Base-by-base conservation (phyloP, 2,888 invertebrate genomes). In the Brenthis hecate region DNA sequence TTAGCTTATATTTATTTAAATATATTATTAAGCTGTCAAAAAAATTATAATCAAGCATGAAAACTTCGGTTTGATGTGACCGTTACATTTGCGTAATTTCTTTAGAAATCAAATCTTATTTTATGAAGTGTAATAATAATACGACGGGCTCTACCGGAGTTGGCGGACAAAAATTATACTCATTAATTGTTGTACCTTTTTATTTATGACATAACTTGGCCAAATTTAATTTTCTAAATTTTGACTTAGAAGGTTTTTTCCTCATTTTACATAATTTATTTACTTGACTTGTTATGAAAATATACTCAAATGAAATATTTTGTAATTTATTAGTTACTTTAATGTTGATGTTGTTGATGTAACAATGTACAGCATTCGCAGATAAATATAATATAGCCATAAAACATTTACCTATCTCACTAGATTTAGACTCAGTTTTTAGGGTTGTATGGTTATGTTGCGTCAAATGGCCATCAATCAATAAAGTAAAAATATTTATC, bases 121-220 rank as follows among this genome's bases (percentile, higher is more conserved):
- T 62, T 32, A 19, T 53, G 36, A 36, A 62, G 36, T 23, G 36
- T 51, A 53, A 62, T 50, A 53, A 62, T 50, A 62, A 62, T 43
- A 53, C 53, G 13, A 32, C 51, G 53, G 43, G 6, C n/a, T 43
- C 36, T 13, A 14, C 36, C 36, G 32, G 53, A 62, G 61, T 32
- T 16, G 3, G 14, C 36, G 51, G 53, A 48, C 50, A 28, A 36
- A 32, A 62, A 19, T 53, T 62, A 62, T 62, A 62, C 62, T 62
- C 62, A 62, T 62, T 62, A 62, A 62, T 53, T 53, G 14, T 19
- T 51, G 62, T 62, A 50, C 62, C 53, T 62, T 61, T 62, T 36
- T 62, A 51, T 62, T 62, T 62, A 32, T 50, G 28, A 60, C 50
- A 60, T 53, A 43, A 62, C 53, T 62, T 62, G 43, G 36, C 53